Percentiles rank a stretch among this genome's conserved stretches.
Conservation (phyloP, 2,888 invertebrate genomes). For the Penaeus monodon region DNA sequence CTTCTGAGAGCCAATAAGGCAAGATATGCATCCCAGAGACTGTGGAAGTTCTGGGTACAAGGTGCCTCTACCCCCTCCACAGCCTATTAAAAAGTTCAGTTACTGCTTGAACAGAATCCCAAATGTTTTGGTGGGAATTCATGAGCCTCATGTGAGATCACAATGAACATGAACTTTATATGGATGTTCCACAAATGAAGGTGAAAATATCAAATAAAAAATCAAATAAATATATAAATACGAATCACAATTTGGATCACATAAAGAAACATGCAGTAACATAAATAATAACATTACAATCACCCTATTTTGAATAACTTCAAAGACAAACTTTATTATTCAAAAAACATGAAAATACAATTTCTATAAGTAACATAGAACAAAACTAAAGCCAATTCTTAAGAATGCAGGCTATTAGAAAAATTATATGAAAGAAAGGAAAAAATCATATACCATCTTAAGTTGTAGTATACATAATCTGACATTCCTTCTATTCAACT, state of each 20-base stretch:
- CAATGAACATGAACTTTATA: no score
- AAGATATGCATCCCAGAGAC: neutral
- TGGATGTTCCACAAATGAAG: no score
- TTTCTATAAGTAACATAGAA: slow-evolving; percentile 2
- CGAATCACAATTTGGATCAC: no score
- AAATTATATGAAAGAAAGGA: neutral
- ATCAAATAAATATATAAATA: no score
- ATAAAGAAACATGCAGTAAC: no score
- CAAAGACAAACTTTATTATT: no score
- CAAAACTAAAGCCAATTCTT: no score
- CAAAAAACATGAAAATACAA: neutral
- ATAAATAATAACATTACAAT: no score
- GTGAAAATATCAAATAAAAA: no score
- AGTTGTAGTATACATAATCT: slow-evolving; percentile 18
- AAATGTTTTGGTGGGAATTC: slow-evolving; percentile 1
- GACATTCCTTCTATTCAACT: no score
- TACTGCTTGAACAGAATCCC: slow-evolving; percentile 5
- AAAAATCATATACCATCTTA: neutral
- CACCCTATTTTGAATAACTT: no score
- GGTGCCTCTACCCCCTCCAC: slow-evolving; percentile 11
- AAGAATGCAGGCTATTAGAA: no score
- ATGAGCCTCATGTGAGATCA: neutral
- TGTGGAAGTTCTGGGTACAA: neutral
- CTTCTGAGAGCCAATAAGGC: slow-evolving; percentile 9
- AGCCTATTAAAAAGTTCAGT: slow-evolving; percentile 13